These are phyloP conservation scores for Phylloscopus trochilus DNA, from an alignment of 2,113 vertebrate genomes.

Conservation along the genomic window DNA sequence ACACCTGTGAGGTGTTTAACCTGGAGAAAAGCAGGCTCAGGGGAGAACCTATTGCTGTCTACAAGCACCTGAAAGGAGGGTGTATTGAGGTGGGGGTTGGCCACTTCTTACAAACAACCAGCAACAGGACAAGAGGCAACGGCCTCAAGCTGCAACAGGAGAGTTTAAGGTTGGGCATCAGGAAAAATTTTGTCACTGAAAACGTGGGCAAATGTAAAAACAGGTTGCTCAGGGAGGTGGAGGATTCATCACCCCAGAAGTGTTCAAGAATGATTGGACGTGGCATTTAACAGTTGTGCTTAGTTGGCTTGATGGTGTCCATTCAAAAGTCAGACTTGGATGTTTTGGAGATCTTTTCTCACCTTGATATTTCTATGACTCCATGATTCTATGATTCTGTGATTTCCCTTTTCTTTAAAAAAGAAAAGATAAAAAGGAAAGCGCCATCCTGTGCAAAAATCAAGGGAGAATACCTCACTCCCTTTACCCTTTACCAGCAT, in stretches of 20 bases:
- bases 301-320: not conserved
- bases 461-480: not conserved
- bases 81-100: fast-evolving
- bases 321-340: not conserved
- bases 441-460: not conserved
- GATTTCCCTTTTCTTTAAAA: not conserved
- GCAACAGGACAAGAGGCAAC: not conserved
- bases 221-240: not conserved
- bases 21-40: not conserved
- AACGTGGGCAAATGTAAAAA: not conserved
- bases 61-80: not conserved
- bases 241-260: not conserved
- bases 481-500: not conserved
- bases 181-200: not conserved
- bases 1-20: not conserved
- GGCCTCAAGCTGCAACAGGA: not conserved
- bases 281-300: not conserved
- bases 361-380: not conserved
- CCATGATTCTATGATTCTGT: not conserved
- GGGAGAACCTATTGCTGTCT: not conserved
- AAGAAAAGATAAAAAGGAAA: not conserved
- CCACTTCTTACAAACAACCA: not conserved
- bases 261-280: fast-evolving
- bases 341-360: not conserved
- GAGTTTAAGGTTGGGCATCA: not conserved